These are phyloP conservation scores for Formica exsecta DNA, from an alignment of 1,140 invertebrate genomes.

Conservation along the genomic window DNA sequence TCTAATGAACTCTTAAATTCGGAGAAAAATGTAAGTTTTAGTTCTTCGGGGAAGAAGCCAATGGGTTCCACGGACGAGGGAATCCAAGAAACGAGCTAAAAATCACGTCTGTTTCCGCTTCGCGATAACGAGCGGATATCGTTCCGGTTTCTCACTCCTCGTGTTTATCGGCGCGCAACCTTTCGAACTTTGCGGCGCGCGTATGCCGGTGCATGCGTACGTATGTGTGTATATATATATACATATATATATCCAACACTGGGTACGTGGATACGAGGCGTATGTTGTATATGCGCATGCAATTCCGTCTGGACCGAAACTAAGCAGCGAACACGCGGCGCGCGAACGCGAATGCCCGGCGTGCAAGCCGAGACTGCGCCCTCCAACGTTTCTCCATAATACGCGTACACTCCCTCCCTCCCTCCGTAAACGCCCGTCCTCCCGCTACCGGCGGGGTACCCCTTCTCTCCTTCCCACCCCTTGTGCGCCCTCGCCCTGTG, in stretches of 20 bases:
- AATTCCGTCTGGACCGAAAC: slow-evolving; percentile 81
- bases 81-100: background rate
- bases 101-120: slow-evolving; percentile 9
- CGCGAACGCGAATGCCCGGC: slow-evolving; percentile 79
- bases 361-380: slow-evolving; percentile 84
- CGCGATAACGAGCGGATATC: slow-evolving; percentile 23
- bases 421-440: slow-evolving; percentile 36
- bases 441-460: slow-evolving; percentile 10
- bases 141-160: slow-evolving; percentile 17
- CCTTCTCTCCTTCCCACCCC: background rate
- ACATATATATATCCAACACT: slow-evolving; percentile 49
- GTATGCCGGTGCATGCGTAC: background rate
- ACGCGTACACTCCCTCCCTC: slow-evolving; percentile 68
- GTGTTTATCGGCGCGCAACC: slow-evolving; percentile 31
- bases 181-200: slow-evolving; percentile 4
- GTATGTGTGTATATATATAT: background rate
- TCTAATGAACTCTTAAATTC: background rate
- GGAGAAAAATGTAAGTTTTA: background rate
- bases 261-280: slow-evolving; percentile 51
- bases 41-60: background rate
- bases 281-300: slow-evolving; percentile 64
- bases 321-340: slow-evolving; percentile 83
- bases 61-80: background rate
- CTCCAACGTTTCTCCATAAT: slow-evolving; percentile 77
- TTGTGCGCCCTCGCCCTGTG: background rate